Evolutionary conservation across 2,113 vertebrate species (phyloP).

Genomic region (Myiozetetes cayanensis): DNA sequence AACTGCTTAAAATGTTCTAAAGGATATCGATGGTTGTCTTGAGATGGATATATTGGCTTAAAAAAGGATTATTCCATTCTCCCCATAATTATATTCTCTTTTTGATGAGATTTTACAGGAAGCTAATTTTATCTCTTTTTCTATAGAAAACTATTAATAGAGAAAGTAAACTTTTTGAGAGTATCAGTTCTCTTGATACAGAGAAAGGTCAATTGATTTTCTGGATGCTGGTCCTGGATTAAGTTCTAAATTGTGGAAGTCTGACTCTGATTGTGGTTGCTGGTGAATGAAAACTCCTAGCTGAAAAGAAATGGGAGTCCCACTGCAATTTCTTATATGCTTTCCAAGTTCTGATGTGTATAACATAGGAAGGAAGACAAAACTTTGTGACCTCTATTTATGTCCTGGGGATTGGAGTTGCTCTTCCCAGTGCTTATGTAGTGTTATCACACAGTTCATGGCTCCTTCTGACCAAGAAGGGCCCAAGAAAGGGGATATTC

Average conservation of each 20-base stretch:
- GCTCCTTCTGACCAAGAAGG: not conserved
- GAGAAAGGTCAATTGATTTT: not conserved
- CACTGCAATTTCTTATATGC: not conserved
- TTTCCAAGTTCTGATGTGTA: not conserved
- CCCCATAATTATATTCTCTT: not conserved
- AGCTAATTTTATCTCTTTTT: not conserved
- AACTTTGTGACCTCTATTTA: not conserved
- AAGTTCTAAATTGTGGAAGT: not conserved
- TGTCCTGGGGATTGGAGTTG: not conserved
- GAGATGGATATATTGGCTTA: not conserved
- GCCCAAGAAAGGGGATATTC: not conserved
- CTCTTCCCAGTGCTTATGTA: not conserved
- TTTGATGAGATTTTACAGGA: not conserved
- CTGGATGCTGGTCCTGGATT: not conserved
- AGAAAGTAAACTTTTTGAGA: not conserved
- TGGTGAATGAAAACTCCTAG: not conserved
- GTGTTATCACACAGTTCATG: not conserved
- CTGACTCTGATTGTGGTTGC: not conserved
- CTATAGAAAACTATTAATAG: not conserved
- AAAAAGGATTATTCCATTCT: not conserved
- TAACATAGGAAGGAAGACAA: not conserved
- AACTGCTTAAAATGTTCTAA: not conserved
- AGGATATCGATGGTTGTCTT: conserved; percentile 2
- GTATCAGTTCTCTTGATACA: not conserved
- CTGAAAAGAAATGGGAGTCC: not conserved